phyloP scores from a whole-genome alignment of 2,797 vertebrate genomes.

The Ceyx erithaca region DNA sequence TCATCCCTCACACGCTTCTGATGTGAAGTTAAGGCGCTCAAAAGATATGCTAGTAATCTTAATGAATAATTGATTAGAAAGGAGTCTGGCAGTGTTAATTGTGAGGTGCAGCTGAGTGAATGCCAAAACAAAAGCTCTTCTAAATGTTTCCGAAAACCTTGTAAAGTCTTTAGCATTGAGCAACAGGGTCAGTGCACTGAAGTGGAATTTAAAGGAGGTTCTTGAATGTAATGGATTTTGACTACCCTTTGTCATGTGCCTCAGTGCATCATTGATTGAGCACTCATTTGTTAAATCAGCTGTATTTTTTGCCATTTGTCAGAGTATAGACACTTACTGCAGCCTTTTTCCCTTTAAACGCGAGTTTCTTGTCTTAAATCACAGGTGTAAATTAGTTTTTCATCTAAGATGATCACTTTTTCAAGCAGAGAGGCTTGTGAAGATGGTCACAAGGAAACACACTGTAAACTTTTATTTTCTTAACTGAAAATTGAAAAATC shows the following conservation, averaged over 20 bases:
- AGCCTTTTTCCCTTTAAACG: slow-evolving; percentile 31
- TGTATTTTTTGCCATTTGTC: slow-evolving; percentile 87
- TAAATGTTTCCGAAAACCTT: slow-evolving; percentile 77
- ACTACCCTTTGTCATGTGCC: slow-evolving; percentile 92
- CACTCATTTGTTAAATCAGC: slow-evolving; percentile 94
- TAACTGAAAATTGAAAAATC: neutral
- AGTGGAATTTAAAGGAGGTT: slow-evolving; percentile 88
- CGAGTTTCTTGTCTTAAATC: slow-evolving; percentile 23
- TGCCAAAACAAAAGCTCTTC: slow-evolving; percentile 75
- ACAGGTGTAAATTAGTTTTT: slow-evolving; percentile 25
- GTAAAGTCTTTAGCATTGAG: slow-evolving; percentile 83
- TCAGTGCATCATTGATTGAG: slow-evolving; percentile 93
- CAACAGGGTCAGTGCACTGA: slow-evolving; percentile 85
- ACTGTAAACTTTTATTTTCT: slow-evolving; percentile 28
- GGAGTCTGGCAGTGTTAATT: slow-evolving; percentile 79
- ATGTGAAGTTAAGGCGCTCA: slow-evolving; percentile 78
- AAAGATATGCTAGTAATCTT: slow-evolving; percentile 77
- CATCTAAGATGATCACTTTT: slow-evolving; percentile 38
- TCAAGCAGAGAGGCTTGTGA: neutral
- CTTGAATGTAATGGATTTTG: slow-evolving; percentile 95
- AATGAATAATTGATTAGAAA: slow-evolving; percentile 80
- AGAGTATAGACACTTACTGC: slow-evolving; percentile 80
- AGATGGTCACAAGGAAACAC: neutral
- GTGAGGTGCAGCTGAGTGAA: slow-evolving; percentile 75
- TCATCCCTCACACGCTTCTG: slow-evolving; percentile 73